Evolutionary conservation across 2,888 invertebrate species (phyloP).

Genomic region (Eutolmus rufibarbis): DNA sequence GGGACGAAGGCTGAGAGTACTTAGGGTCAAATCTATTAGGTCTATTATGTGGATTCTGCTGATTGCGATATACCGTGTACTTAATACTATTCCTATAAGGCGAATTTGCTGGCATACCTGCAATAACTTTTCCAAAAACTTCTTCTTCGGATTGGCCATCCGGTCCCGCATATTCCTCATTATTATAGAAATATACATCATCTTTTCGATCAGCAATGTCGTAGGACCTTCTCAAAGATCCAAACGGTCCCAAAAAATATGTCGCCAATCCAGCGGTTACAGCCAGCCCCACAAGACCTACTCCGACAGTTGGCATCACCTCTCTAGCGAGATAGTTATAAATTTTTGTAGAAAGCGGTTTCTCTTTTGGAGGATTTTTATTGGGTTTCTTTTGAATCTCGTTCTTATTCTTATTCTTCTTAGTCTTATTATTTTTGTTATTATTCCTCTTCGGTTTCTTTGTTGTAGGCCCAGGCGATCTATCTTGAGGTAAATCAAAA

Average conservation of each 20-base stretch:
- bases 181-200: constrained; percentile 72
- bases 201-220: constrained; percentile 70
- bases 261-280: constrained; percentile 78
- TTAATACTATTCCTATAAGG: constrained; percentile 59
- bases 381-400: constrained; percentile 48
- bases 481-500: constrained; percentile 51
- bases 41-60: constrained; percentile 45
- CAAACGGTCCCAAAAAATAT: constrained; percentile 75
- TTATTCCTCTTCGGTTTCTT: constrained; percentile 50
- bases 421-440: constrained; percentile 45
- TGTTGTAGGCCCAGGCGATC: constrained; percentile 47
- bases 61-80: constrained; percentile 56
- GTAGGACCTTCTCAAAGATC: constrained; percentile 71
- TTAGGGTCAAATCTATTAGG: constrained; percentile 61
- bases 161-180: constrained; percentile 71
- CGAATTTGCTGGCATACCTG: constrained; percentile 70
- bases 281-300: constrained; percentile 77
- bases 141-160: constrained; percentile 78
- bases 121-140: constrained; percentile 76
- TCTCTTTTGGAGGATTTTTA: constrained; percentile 55
- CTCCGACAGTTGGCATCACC: constrained; percentile 82
- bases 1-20: constrained; percentile 54
- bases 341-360: constrained; percentile 75
- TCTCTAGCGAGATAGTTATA: constrained; percentile 81
- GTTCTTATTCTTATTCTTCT: constrained; percentile 46